phyloP scores from a whole-genome alignment of 2,888 invertebrate genomes.

The Trichacis sp. region DNA sequence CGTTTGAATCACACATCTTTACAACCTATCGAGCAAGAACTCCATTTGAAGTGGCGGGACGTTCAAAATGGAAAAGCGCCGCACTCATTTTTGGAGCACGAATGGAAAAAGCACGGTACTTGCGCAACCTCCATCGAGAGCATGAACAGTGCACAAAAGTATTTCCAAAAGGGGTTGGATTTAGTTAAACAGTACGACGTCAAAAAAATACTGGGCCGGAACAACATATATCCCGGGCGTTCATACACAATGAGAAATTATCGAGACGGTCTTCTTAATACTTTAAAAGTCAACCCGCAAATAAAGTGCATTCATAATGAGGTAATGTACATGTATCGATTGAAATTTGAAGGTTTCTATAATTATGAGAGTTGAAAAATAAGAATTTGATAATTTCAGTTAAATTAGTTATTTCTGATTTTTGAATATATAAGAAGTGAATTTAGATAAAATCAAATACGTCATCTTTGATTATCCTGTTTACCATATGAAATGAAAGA shows the following conservation, averaged over 20 bases:
- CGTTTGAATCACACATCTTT: constrained; percentile 76
- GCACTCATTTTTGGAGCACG: constrained; percentile 81
- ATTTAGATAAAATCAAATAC: too few relatives aligned
- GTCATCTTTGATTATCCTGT: too few relatives aligned
- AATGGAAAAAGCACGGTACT: constrained; percentile 88
- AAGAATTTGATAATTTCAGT: too few relatives aligned
- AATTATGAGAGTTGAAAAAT: too few relatives aligned
- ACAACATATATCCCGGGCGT: constrained; percentile 73
- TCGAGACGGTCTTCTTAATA: constrained; percentile 69
- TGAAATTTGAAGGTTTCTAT: too few relatives aligned
- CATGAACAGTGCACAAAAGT: constrained; percentile 76
- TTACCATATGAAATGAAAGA: too few relatives aligned
- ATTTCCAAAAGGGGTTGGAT: constrained; percentile 76
- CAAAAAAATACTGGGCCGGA: constrained; percentile 72
- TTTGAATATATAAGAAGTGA: too few relatives aligned
- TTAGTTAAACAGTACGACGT: constrained; percentile 76
- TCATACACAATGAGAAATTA: constrained; percentile 61
- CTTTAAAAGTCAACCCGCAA: constrained; percentile 73
- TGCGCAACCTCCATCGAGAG: constrained; percentile 75
- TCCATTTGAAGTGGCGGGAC: constrained; percentile 80
- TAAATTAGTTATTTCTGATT: too few relatives aligned
- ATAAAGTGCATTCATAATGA: constrained; percentile 76
- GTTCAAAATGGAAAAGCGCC: constrained; percentile 73
- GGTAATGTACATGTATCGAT: constrained; percentile 36
- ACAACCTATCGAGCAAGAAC: constrained; percentile 71